Conservation (phyloP, 2,797 vertebrate genomes). For the Falco naumanni region DNA sequence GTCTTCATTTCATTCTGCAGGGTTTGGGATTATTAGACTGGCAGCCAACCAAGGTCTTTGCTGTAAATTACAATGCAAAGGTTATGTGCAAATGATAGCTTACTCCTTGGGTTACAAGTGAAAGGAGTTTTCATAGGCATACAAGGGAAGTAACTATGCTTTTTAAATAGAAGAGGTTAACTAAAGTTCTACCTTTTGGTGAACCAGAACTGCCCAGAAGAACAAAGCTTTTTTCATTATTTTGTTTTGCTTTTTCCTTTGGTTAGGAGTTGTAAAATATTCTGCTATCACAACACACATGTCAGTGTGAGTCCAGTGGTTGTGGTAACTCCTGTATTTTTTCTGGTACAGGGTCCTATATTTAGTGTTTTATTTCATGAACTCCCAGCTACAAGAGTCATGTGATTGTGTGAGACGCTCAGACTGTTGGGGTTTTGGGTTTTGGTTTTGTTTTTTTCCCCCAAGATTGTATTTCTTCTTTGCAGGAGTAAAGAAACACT, state of each 20-base stretch:
- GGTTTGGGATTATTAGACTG: slow-evolving; percentile 21
- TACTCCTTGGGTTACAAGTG: not conserved
- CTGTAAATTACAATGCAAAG: not conserved
- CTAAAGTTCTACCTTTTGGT: not conserved
- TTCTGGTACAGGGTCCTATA: not conserved
- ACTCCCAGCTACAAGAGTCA: not conserved
- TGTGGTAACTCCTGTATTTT: not conserved
- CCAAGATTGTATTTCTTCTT: not conserved
- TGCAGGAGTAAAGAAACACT: not conserved
- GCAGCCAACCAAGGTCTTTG: slow-evolving; percentile 1
- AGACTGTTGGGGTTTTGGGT: not conserved
- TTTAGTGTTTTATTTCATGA: not conserved
- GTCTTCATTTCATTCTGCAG: slow-evolving; percentile 16
- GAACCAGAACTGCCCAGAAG: not conserved
- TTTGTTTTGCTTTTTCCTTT: not conserved
- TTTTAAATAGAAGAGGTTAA: not conserved
- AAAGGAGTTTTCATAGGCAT: not conserved
- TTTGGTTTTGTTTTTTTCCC: not conserved
- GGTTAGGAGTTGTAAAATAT: not conserved
- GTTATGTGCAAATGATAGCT: not conserved
- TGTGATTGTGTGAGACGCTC: not conserved
- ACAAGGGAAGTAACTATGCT: not conserved
- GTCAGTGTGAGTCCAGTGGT: not conserved
- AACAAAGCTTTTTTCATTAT: not conserved
- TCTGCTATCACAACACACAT: not conserved